Evolutionary conservation across 2,113 vertebrate genomes (phyloP).

Genomic region (Nipponia nippon): DNA sequence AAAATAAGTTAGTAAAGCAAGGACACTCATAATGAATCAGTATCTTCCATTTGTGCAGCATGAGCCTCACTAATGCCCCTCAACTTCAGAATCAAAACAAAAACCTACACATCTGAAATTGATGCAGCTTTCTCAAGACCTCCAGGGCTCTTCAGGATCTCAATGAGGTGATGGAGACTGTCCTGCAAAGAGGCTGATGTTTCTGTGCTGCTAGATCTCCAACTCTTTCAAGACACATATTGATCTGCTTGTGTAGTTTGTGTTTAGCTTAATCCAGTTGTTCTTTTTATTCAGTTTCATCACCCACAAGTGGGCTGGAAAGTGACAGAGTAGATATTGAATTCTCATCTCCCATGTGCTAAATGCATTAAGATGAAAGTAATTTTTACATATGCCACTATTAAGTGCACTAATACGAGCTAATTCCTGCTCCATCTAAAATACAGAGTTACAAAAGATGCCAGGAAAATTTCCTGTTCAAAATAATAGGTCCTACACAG

Average conservation of each 20-base stretch:
- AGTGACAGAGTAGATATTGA: neutral
- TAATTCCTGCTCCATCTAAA: neutral
- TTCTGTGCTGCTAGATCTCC: neutral
- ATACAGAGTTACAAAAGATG: neutral
- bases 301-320: neutral
- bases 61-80: neutral
- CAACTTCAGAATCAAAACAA: neutral
- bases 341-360: neutral
- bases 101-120: neutral
- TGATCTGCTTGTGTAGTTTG: neutral
- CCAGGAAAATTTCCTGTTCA: neutral
- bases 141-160: neutral
- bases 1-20: neutral
- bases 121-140: neutral
- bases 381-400: constrained; percentile 23
- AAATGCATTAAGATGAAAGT: constrained; percentile 32
- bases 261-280: neutral
- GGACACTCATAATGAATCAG: neutral
- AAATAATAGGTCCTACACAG: neutral
- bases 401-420: neutral
- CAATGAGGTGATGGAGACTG: accelerated
- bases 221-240: neutral
- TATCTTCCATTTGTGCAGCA: neutral
- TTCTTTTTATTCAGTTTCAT: neutral
- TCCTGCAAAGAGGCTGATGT: neutral